These are phyloP conservation scores for Entelurus aequoreus DNA, from an alignment of 2,113 vertebrate species.

Conservation along the genomic window DNA sequence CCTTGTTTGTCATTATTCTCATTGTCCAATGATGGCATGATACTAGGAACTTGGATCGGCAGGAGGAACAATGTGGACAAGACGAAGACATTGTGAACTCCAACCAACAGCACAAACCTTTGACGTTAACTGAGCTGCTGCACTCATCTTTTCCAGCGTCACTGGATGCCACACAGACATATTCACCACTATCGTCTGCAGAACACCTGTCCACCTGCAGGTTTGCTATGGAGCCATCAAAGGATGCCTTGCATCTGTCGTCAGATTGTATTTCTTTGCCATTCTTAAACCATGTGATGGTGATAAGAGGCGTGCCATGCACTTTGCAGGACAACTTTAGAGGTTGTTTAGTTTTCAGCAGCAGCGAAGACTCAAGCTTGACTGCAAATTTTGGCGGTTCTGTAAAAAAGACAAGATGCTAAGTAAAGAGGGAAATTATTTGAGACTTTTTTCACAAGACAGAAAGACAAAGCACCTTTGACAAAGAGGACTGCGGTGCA, in stretches of 20 bases:
- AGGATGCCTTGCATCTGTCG: conserved; percentile 74
- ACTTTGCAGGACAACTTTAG: conserved; percentile 85
- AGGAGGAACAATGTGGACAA: conserved; percentile 29
- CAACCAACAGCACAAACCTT: conserved; percentile 77
- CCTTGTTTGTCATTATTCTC: neutral
- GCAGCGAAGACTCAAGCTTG: conserved; percentile 78
- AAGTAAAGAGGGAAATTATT: conserved; percentile 7
- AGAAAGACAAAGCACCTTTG: conserved; percentile 80
- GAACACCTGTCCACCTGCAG: conserved; percentile 70
- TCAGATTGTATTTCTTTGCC: conserved; percentile 79
- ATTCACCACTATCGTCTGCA: conserved; percentile 84
- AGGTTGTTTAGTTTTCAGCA: conserved; percentile 78
- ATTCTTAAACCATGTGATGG: conserved; percentile 83
- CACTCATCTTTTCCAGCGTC: conserved; percentile 87
- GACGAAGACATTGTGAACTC: neutral
- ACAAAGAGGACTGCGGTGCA: conserved; percentile 86
- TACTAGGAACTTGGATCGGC: neutral
- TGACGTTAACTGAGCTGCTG: conserved; percentile 79
- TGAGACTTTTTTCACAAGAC: conserved; percentile 26
- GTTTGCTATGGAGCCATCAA: conserved; percentile 73
- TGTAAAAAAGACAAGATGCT: conserved; percentile 51
- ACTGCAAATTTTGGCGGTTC: conserved; percentile 85
- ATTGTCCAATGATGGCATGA: neutral
- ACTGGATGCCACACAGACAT: conserved; percentile 83
- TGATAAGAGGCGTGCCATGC: conserved; percentile 82